Evolutionary conservation across 2,888 invertebrate species (phyloP).

Genomic region (Spodoptera picta): DNA sequence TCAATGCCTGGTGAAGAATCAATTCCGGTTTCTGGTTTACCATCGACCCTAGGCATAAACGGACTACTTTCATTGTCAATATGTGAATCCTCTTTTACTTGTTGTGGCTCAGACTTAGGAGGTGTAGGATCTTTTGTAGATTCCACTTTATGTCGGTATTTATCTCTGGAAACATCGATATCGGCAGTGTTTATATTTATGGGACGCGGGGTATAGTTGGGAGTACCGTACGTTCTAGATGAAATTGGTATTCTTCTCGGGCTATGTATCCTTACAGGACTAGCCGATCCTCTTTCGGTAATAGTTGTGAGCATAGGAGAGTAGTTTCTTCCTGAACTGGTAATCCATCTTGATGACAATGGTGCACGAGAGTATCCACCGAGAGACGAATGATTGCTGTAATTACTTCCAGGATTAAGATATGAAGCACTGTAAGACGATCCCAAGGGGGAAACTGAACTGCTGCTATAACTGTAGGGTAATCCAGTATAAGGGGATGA

Average conservation of each 20-base stretch:
- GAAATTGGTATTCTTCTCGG: conserved; percentile 85
- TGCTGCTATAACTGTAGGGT: conserved; percentile 81
- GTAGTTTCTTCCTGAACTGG: conserved; percentile 86
- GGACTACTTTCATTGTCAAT: conserved; percentile 76
- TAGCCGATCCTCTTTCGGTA: conserved; percentile 81
- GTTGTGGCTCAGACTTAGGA: conserved; percentile 54
- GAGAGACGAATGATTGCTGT: conserved; percentile 85
- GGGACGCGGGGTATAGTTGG: conserved; percentile 88
- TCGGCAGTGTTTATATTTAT: conserved; percentile 94
- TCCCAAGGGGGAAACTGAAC: conserved; percentile 79
- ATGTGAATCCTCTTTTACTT: conserved; percentile 64
- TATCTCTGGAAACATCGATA: conserved; percentile 93
- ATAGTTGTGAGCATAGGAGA: conserved; percentile 93
- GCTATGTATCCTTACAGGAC: conserved; percentile 80
- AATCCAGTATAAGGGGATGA: conserved; percentile 84
- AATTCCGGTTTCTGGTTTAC: conserved; percentile 81
- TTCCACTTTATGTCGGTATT: conserved; percentile 82
- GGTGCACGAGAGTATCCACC: conserved; percentile 88
- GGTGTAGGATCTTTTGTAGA: conserved; percentile 44
- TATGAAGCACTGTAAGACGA: conserved; percentile 85
- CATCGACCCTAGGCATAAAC: conserved; percentile 83
- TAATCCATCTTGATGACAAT: conserved; percentile 77
- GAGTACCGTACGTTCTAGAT: conserved; percentile 82
- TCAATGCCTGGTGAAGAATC: conserved; percentile 78
- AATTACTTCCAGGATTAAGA: conserved; percentile 83